phyloP scores from a whole-genome alignment of 2,797 vertebrate genomes.

The Streptopelia turtur region DNA sequence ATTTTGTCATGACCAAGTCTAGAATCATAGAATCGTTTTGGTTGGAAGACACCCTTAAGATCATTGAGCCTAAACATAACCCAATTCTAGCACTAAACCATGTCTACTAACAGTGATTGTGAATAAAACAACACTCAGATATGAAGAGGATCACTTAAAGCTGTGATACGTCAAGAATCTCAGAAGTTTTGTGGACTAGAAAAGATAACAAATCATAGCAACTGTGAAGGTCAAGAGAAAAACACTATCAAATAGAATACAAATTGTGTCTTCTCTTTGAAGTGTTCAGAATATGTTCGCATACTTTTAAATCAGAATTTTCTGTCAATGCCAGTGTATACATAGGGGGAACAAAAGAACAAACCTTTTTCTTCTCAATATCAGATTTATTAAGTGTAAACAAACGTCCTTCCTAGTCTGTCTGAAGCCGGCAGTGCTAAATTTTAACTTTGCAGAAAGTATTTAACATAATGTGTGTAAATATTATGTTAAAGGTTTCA shows the following conservation, averaged over 20 bases:
- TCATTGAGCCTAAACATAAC: too few relatives aligned
- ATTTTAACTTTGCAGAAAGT: slow-evolving; percentile 48
- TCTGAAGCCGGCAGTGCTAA: neutral
- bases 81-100: neutral
- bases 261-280: neutral
- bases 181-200: neutral
- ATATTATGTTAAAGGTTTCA: slow-evolving; percentile 71
- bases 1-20: neutral
- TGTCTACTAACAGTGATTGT: neutral
- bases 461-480: slow-evolving; percentile 55
- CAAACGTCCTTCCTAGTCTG: neutral
- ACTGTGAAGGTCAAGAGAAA: neutral
- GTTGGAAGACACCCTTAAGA: too few relatives aligned
- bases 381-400: slow-evolving; percentile 61
- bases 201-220: neutral
- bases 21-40: too few relatives aligned
- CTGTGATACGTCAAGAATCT: neutral
- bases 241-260: neutral
- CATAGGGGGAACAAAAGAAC: neutral
- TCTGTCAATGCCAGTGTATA: neutral
- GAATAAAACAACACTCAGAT: neutral
- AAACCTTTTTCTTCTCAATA: slow-evolving; percentile 21
- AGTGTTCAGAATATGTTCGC: neutral
- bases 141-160: neutral
- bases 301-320: neutral